Conservation (phyloP, 2,888 invertebrate species). For the Trimorus sp. region DNA sequence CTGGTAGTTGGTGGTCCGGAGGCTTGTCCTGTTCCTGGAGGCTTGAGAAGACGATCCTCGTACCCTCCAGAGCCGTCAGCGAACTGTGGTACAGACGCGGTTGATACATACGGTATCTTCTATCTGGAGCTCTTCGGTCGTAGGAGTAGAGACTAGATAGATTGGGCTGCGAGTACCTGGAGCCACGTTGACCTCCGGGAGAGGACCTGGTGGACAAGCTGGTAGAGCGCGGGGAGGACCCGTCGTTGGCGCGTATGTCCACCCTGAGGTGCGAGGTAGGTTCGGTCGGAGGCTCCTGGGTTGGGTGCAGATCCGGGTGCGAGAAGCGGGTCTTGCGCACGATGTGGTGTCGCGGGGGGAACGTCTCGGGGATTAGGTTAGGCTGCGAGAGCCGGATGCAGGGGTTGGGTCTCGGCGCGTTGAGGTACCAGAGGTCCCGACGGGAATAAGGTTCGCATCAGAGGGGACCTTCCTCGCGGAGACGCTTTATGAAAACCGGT, state of each 20-base stretch:
- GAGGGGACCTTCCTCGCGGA: slow-evolving; percentile 83
- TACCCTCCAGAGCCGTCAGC: slow-evolving; percentile 67
- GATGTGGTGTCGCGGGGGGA: slow-evolving; percentile 70
- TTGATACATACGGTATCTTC: slow-evolving; percentile 77
- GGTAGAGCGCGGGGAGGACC: slow-evolving; percentile 74
- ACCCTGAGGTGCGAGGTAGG: slow-evolving; percentile 75
- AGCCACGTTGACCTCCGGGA: slow-evolving; percentile 75
- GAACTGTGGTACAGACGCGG: slow-evolving; percentile 76
- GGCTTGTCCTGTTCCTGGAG: slow-evolving; percentile 69
- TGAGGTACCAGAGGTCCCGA: slow-evolving; percentile 83
- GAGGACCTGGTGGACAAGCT: slow-evolving; percentile 71
- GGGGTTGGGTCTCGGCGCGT: slow-evolving; percentile 77
- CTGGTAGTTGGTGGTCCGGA: too few relatives aligned
- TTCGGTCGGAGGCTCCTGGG: slow-evolving; percentile 68
- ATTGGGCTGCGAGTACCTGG: slow-evolving; percentile 78
- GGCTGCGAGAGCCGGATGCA: slow-evolving; percentile 79
- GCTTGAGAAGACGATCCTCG: slow-evolving; percentile 76
- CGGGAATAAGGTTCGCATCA: slow-evolving; percentile 83
- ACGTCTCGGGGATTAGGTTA: slow-evolving; percentile 74
- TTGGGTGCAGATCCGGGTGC: slow-evolving; percentile 77
- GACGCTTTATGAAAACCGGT: slow-evolving; percentile 84
- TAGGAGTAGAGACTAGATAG: slow-evolving; percentile 76
- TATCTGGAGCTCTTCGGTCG: slow-evolving; percentile 73
- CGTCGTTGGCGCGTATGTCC: slow-evolving; percentile 73
- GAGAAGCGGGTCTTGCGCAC: slow-evolving; percentile 73